These are phyloP conservation scores for Myiozetetes cayanensis DNA, from an alignment of 2,113 vertebrate genomes.

Conservation along the genomic window DNA sequence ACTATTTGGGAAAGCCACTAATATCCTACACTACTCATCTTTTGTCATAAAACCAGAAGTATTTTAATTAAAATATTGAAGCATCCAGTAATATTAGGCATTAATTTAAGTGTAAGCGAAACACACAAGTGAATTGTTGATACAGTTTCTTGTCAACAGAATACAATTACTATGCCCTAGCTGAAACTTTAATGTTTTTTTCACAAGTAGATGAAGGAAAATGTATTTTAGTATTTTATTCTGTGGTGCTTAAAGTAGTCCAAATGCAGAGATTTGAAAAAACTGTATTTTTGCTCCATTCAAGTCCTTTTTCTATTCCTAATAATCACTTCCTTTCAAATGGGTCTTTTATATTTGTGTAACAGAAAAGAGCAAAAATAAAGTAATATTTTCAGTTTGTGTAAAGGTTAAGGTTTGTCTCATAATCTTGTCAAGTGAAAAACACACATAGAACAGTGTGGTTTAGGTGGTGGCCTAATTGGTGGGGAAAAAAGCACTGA, in stretches of 20 bases:
- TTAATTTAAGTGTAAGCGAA: background rate
- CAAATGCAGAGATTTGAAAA: background rate
- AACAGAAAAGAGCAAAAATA: background rate
- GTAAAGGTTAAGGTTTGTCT: background rate
- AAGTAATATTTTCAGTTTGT: background rate
- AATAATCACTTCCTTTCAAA: background rate
- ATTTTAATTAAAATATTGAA: conserved; percentile 19
- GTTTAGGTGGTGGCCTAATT: background rate
- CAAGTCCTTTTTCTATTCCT: background rate
- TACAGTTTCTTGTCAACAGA: background rate
- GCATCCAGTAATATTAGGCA: background rate
- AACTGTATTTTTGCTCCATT: background rate
- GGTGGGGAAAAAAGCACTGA: background rate
- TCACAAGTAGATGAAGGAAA: background rate
- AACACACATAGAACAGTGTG: background rate
- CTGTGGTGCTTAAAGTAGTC: background rate
- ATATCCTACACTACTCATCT: background rate
- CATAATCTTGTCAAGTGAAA: background rate
- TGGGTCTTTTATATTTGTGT: background rate
- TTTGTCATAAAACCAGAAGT: background rate
- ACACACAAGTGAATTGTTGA: background rate
- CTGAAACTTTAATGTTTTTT: background rate
- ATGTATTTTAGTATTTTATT: background rate
- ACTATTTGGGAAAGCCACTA: background rate
- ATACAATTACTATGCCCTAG: background rate